Conservation (phyloP, 2,113 vertebrate species). For the Paradisaea rubra region DNA sequence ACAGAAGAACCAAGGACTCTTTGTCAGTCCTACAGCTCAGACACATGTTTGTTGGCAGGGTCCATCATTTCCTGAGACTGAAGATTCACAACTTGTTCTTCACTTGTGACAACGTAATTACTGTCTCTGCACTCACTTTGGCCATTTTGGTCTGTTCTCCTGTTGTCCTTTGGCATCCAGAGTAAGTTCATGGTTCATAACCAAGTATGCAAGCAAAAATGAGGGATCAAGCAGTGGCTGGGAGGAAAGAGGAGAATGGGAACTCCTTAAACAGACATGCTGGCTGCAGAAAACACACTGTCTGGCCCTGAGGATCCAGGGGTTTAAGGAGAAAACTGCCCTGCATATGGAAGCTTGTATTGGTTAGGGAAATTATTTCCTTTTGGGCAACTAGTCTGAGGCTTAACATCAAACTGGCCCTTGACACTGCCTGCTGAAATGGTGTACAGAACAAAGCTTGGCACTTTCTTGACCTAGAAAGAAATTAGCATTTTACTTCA, state of each 20-base stretch:
- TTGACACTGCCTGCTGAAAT: background rate
- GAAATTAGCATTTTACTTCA: background rate
- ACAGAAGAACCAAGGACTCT: background rate
- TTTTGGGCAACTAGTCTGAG: background rate
- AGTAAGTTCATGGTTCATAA: background rate
- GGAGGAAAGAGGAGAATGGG: background rate
- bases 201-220: background rate
- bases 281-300: background rate
- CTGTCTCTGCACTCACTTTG: background rate
- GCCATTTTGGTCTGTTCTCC: background rate
- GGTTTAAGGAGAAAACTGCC: background rate
- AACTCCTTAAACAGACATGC: background rate
- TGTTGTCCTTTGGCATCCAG: background rate
- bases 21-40: background rate
- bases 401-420: background rate
- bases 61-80: background rate
- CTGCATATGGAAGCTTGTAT: background rate
- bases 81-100: background rate
- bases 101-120: background rate
- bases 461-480: background rate
- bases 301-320: background rate
- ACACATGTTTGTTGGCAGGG: background rate
- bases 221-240: background rate
- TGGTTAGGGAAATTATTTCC: background rate
- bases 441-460: background rate